phyloP scores from a whole-genome alignment of 2,797 vertebrate genomes.

The Euthynnus affinis region DNA sequence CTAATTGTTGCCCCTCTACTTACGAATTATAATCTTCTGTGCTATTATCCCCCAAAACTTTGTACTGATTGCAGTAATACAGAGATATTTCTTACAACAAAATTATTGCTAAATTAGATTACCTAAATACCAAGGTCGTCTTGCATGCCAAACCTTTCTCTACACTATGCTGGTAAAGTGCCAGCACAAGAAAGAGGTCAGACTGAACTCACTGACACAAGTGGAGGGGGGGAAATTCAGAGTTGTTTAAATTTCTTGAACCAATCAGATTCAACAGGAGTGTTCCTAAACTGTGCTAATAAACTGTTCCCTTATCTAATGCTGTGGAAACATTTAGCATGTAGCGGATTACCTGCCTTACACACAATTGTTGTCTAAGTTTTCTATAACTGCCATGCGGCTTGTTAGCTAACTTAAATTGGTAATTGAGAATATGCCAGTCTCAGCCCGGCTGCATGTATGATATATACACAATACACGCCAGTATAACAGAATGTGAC shows the following conservation, averaged over 20 bases:
- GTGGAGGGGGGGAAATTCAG: too few species aligned
- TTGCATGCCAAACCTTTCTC: slow-evolving; percentile 31
- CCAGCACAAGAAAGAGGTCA: slow-evolving; percentile 21
- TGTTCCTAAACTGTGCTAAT: neutral
- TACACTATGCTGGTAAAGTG: slow-evolving; percentile 33
- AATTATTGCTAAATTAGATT: slow-evolving; percentile 25
- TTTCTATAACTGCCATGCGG: too few species aligned
- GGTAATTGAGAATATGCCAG: neutral
- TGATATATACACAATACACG: neutral
- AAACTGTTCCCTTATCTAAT: neutral
- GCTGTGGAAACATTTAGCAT: too few species aligned
- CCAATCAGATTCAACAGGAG: neutral
- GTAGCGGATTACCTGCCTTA: too few species aligned
- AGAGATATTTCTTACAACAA: slow-evolving; percentile 6
- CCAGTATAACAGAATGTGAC: neutral
- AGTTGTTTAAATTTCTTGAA: slow-evolving; percentile 4
- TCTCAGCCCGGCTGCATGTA: neutral
- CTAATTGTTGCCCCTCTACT: too few species aligned
- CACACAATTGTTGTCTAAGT: too few species aligned
- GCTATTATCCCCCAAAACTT: neutral
- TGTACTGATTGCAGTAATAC: too few species aligned
- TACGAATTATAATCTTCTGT: neutral
- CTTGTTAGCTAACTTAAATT: neutral
- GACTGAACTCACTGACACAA: slow-evolving; percentile 38
- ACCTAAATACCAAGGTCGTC: slow-evolving; percentile 30